Evolutionary conservation across 2,113 vertebrate species (phyloP).

Genomic region (Oxyruncus cristatus): DNA sequence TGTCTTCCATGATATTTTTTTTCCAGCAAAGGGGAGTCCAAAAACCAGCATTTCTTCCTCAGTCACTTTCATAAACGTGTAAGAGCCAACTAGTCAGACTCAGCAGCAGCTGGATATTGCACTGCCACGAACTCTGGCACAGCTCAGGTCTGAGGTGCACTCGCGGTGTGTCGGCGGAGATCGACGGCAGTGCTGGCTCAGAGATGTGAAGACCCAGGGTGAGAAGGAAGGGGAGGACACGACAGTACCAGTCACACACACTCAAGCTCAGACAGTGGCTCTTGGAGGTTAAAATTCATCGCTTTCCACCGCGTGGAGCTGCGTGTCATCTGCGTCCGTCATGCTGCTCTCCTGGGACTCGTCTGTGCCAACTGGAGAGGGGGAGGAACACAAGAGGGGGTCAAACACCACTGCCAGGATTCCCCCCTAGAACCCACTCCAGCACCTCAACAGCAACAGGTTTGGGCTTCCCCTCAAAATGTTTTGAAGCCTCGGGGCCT

Average conservation of each 20-base stretch:
- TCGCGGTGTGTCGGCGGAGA: conserved; percentile 36
- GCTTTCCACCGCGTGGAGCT: conserved; percentile 94
- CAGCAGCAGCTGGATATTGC: conserved; percentile 72
- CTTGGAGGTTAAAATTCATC: conserved; percentile 89
- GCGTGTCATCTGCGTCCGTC: conserved; percentile 96
- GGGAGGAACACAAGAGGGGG: neutral
- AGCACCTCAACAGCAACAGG: accelerated
- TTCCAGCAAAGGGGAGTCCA: conserved; percentile 68
- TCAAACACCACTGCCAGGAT: neutral
- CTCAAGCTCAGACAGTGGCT: conserved; percentile 69
- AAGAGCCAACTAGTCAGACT: conserved; percentile 65
- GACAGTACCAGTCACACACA: conserved; percentile 74
- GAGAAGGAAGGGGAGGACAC: conserved; percentile 72
- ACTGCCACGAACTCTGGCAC: conserved; percentile 69
- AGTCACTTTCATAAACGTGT: conserved; percentile 56
- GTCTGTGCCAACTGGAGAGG: conserved; percentile 82
- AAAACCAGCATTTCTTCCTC: conserved; percentile 58
- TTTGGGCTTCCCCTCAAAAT: neutral
- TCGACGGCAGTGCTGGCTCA: conserved; percentile 65
- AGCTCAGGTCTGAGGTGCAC: conserved; percentile 58
- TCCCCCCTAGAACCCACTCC: neutral
- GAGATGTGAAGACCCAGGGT: conserved; percentile 68
- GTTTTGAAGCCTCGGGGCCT: neutral
- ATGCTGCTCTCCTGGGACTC: conserved; percentile 96
- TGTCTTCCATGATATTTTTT: conserved; percentile 72